phyloP scores from a whole-genome alignment of 2,888 invertebrate genomes.

The Lycia hirtaria region DNA sequence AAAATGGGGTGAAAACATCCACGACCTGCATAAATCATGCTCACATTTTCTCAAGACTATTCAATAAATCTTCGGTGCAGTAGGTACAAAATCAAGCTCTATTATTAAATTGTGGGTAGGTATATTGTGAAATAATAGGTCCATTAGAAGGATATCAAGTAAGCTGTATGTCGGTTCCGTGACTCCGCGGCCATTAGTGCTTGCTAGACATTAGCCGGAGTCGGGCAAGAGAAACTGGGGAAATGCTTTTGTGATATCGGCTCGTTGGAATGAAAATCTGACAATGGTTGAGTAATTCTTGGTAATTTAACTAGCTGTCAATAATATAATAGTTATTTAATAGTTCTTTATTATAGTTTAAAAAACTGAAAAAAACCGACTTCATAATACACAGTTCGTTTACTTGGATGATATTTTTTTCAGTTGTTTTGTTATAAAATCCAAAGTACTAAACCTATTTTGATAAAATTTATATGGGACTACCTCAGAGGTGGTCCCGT shows the following conservation, averaged over 20 bases:
- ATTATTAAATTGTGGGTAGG: conserved; percentile 43
- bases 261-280: conserved; percentile 34
- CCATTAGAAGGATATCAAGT: conserved; percentile 53
- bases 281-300: background rate
- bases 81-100: conserved; percentile 36
- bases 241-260: conserved; percentile 47
- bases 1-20: no score
- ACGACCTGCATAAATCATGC: background rate
- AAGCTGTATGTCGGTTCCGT: conserved; percentile 59
- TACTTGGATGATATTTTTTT: no score
- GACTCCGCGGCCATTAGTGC: conserved; percentile 56
- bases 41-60: conserved; percentile 1
- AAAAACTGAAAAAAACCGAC: no score
- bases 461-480: no score
- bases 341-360: no score
- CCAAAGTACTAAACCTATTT: no score
- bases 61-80: conserved; percentile 23
- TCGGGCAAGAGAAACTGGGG: conserved; percentile 53
- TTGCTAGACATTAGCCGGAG: conserved; percentile 60
- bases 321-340: no score
- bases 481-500: no score
- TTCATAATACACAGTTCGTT: no score
- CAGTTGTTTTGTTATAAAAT: no score
- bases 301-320: no score
- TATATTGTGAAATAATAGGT: conserved; percentile 54